These are phyloP conservation scores for Gisinianus flammeolus DNA, from an alignment of 2,888 invertebrate genomes.

Conservation along the genomic window DNA sequence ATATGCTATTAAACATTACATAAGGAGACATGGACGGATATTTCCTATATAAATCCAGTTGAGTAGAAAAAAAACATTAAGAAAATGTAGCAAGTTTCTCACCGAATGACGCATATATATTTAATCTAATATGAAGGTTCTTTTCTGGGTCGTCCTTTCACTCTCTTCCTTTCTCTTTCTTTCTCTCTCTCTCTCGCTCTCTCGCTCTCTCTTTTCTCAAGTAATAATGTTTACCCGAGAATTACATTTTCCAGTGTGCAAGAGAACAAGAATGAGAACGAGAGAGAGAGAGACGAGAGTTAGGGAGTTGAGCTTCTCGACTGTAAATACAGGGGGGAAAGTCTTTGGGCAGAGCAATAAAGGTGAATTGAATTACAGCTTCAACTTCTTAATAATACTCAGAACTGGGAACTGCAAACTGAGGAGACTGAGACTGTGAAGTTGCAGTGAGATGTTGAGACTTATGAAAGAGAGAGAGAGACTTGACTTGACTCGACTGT, in stretches of 20 bases:
- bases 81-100: background rate
- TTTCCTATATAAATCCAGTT: constrained; percentile 9
- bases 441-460: no score
- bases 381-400: constrained; percentile 21
- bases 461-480: background rate
- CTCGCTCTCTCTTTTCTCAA: background rate
- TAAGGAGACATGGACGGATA: constrained; percentile 7
- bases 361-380: constrained; percentile 26
- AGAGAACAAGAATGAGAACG: background rate
- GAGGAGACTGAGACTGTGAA: background rate
- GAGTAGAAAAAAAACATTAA: no score
- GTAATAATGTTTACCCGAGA: constrained; percentile 2
- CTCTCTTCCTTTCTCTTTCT: no score
- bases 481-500: background rate
- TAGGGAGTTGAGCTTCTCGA: constrained; percentile 1
- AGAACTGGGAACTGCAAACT: background rate
- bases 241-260: constrained; percentile 10
- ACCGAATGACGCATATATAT: background rate
- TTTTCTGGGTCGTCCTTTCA: no score
- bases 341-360: constrained; percentile 3
- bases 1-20: background rate
- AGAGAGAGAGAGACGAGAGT: background rate
- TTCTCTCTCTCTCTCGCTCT: background rate
- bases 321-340: no score
- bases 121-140: constrained; percentile 11